Evolutionary conservation across 2,888 invertebrate species (phyloP), one percentile per base, ranked within the genome.

Genomic region (Acleris cristana): DNA sequence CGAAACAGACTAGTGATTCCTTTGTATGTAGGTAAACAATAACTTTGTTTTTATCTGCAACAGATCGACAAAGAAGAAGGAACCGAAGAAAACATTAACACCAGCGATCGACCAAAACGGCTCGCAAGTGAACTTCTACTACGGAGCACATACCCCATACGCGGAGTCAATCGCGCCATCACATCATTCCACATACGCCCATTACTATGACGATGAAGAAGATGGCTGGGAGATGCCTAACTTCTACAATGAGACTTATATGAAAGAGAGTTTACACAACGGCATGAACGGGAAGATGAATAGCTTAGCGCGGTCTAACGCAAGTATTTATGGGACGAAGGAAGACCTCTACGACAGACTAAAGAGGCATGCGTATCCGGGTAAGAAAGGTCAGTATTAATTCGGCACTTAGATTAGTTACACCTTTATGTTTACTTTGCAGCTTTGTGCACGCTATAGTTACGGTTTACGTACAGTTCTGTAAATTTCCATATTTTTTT

Each of bases 141-240:
- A 98, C 83, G 98, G 98, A 71, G 98, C 98, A 1, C 97, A 97
- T 64, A 98, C 98, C 6, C 98, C 98, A 0, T 98, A 98, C 89
- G 98, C 98, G 58, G 98, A 98, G 85, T 98, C 97, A 64, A 98
- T 98, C 76, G 98, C 98, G 0, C 98, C 98, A 1, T 98, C 98
- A 7, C 98, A 98, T 87, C 98, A 98, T 83, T 98, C 98, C 57
- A 98, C 98, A 0, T 98, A 98, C 86, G 98, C 98, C 4, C 98
- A 98, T 85, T 98, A 98, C 86, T 98, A 98, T 78, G 98, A 98
- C 82, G 98, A 98, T 77, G 98, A 98, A 83, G 98, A 98, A 87
- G 98, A 98, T 79, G 98, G 98, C 56, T 98, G 98, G 98, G 98
- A 98, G 85, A 98, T 98, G 98, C 98, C 98, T 0, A 98, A 98